phyloP scores from a whole-genome alignment of 30 jellyfish, hydroid and myxozoan genomes.

The Cassiopea xamachana region DNA sequence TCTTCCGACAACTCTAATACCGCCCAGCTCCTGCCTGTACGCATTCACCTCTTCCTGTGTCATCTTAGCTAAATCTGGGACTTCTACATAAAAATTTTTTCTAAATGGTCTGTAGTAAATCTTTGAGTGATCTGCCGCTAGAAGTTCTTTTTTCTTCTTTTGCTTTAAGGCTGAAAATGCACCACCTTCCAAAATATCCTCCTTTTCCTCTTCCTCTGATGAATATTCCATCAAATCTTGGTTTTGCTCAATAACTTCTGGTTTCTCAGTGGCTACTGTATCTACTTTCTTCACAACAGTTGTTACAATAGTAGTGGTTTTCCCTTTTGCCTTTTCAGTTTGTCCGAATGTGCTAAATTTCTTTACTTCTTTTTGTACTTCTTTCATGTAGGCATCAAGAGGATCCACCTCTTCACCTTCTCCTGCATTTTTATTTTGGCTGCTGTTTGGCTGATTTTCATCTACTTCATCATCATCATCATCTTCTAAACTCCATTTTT shows the following conservation, averaged over 20 bases:
- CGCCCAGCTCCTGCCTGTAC: conserved; percentile 83
- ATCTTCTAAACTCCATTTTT: conserved; percentile 92
- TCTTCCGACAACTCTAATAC: conserved; percentile 93
- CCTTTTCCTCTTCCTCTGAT: conserved; percentile 89
- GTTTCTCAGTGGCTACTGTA: conserved; percentile 53
- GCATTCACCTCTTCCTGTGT: conserved; percentile 91
- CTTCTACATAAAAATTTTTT: conserved; percentile 93
- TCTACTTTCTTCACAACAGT: conserved; percentile 85
- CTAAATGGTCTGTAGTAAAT: conserved; percentile 91
- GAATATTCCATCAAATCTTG: conserved; percentile 98
- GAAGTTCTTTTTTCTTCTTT: conserved; percentile 87
- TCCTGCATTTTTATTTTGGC: conserved; percentile 49
- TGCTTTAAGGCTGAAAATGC: conserved; percentile 80
- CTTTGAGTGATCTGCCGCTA: conserved; percentile 93
- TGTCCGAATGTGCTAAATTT: conserved; percentile 70
- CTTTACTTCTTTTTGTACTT: conserved; percentile 85
- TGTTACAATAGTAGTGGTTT: conserved; percentile 89
- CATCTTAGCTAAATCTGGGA: conserved; percentile 95
- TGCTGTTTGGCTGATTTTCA: conserved; percentile 24
- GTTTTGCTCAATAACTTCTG: conserved; percentile 98
- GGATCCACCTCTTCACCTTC: conserved; percentile 95
- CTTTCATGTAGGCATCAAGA: conserved; percentile 96
- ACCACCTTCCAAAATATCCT: conserved; percentile 77
- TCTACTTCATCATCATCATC: conserved; percentile 95
- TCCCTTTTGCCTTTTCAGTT: conserved; percentile 52